Conservation (phyloP, 1,140 invertebrate genomes). For the Drosophila santomea region DNA sequence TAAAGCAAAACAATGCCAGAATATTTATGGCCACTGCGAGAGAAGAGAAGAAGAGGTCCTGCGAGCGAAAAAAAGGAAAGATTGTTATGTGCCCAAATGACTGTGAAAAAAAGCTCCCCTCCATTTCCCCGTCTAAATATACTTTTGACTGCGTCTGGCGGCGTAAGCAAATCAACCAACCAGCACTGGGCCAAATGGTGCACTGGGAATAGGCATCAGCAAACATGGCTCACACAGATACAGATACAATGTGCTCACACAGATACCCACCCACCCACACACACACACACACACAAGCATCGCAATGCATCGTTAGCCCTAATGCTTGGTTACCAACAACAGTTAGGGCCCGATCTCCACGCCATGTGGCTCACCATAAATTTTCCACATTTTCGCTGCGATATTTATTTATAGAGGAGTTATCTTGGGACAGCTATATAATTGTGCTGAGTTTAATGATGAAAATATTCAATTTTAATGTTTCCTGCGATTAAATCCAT, state of each 20-base stretch:
- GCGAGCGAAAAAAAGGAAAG: conserved; percentile 29
- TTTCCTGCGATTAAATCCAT: too few species aligned
- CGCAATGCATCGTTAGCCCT: conserved; percentile 48
- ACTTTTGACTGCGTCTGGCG: conserved; percentile 70
- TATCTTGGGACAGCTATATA: conserved; percentile 14
- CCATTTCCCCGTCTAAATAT: conserved; percentile 49
- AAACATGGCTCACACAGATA: conserved; percentile 28
- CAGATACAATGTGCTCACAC: neutral
- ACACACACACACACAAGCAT: conserved; percentile 3
- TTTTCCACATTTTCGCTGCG: conserved; percentile 2
- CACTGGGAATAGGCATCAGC: conserved; percentile 60
- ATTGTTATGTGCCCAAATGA: conserved; percentile 71
- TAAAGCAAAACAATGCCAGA: conserved; percentile 81
- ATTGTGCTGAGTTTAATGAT: conserved; percentile 2
- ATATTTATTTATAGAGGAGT: conserved; percentile 18
- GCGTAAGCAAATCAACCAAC: conserved; percentile 75
- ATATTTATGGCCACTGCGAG: conserved; percentile 72
- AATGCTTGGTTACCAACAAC: conserved; percentile 38
- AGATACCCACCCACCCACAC: conserved; percentile 4
- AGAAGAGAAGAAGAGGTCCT: conserved; percentile 12
- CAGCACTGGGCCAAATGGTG: conserved; percentile 69
- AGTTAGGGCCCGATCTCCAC: conserved; percentile 11
- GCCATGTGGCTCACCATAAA: conserved; percentile 1
- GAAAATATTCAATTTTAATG: neutral
- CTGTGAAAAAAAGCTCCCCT: conserved; percentile 60